Evolutionary conservation across 2,888 invertebrate genomes (phyloP).

Genomic region (Atethmia centrago): DNA sequence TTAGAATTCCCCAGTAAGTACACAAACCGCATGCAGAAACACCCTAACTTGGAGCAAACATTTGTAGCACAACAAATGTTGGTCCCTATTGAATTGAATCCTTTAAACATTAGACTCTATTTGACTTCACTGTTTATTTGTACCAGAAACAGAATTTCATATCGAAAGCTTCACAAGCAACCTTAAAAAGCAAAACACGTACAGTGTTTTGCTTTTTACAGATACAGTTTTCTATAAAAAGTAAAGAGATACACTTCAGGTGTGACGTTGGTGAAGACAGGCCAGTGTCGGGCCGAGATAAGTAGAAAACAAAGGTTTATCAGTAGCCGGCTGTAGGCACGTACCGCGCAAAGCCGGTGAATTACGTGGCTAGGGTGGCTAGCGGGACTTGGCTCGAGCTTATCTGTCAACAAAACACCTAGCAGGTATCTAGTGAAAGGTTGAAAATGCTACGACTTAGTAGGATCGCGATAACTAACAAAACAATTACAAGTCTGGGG

Average conservation of each 20-base stretch:
- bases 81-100: constrained; percentile 13
- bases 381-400: constrained; percentile 80
- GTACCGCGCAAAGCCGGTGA: constrained; percentile 80
- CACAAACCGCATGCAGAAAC: constrained; percentile 26
- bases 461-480: constrained; percentile 45
- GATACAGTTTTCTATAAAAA: constrained; percentile 49
- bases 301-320: constrained; percentile 84
- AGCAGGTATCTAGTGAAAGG: constrained; percentile 72
- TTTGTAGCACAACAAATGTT: constrained; percentile 22
- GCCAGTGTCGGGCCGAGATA: constrained; percentile 78
- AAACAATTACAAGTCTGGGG: constrained; percentile 40
- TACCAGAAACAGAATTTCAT: neutral
- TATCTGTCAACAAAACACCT: constrained; percentile 85
- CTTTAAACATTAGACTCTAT: constrained; percentile 23
- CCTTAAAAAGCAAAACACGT: constrained; percentile 16
- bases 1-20: constrained; percentile 10
- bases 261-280: constrained; percentile 70
- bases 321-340: constrained; percentile 76
- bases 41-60: constrained; percentile 13
- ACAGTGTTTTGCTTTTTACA: too few relatives aligned
- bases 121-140: constrained; percentile 8
- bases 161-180: neutral
- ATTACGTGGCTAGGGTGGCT: constrained; percentile 76
- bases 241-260: constrained; percentile 75
- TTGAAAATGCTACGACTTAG: constrained; percentile 51